Base-by-base conservation (phyloP, 2,888 invertebrate species). In the Drosophila algonquin region DNA sequence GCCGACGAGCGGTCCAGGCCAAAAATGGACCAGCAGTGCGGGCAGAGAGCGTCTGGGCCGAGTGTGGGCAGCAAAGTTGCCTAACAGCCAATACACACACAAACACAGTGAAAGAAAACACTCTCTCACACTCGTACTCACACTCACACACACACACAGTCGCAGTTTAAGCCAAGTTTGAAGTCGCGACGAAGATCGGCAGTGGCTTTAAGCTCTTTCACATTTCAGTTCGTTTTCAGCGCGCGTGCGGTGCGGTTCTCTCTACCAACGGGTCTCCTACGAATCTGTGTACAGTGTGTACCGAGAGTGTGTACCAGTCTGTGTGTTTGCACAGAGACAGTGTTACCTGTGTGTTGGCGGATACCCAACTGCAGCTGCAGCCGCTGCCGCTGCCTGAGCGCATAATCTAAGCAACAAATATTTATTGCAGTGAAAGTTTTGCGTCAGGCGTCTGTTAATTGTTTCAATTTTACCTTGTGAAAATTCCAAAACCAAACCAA, bases 231-330 rank as follows among this genome's bases (percentile, higher is more conserved):
- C 85, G 85, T 79, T 81, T 80, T 75, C 68, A 87, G 88, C 87
- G 79, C 87, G 90, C 90, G 89, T 89, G 88, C 90, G 90, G 90
- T 89, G 85, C 85, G 83, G 90, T 89, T 90, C 87, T 87, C 81
- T 76, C 63, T 40, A 40, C 74, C 61, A 65, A 55, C 67, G 67
- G 64, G 27, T 68, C 50, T 51, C 67, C 50, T 68, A 50, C 48
- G 40, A 40, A 40, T 67, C 45, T 55, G 72, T 54, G 73, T 16
- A 51, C 56, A 51, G 48, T 64, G 40, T 67, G 24, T 46, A 55
- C 27, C 46, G 47, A 71, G 73, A 18, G 18, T 57, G 55, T 50
- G 50, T 48, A 46, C 51, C 51, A 51, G 40, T 57, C 40, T 57
- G 12, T 57, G 32, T 58, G 27, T 50, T 24, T 48, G 45, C 16